phyloP scores from a whole-genome alignment of 2,888 invertebrate genomes.

The Itoplectis maculator region DNA sequence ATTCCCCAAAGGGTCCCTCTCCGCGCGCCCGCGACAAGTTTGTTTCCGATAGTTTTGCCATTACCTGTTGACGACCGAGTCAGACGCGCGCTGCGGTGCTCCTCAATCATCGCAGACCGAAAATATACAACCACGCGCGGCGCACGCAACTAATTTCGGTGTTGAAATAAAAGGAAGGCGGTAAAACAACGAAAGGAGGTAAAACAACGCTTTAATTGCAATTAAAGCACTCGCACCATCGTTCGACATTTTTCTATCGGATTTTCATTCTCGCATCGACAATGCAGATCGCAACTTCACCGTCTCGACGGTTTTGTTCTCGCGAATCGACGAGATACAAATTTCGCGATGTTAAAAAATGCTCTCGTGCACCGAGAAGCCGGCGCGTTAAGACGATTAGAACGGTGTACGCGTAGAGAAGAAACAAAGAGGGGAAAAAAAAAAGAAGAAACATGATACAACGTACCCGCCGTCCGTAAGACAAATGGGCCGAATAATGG shows the following conservation, averaged over 20 bases:
- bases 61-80: constrained; percentile 31
- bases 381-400: too few relatives aligned
- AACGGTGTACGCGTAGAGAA: background rate
- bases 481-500: constrained; percentile 16
- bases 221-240: too few relatives aligned
- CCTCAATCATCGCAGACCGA: background rate
- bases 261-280: too few relatives aligned
- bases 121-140: background rate
- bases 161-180: background rate
- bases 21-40: constrained; percentile 37
- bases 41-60: constrained; percentile 65
- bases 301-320: too few relatives aligned
- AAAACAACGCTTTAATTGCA: too few relatives aligned
- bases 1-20: constrained; percentile 64
- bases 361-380: too few relatives aligned
- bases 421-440: background rate
- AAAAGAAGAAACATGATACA: constrained; percentile 14
- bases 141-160: background rate
- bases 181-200: too few relatives aligned
- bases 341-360: too few relatives aligned
- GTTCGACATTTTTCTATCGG: too few relatives aligned
- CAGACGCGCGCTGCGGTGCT: background rate
- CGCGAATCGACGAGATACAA: too few relatives aligned
- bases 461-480: constrained; percentile 1
- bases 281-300: too few relatives aligned